Conservation (phyloP, 2,888 invertebrate genomes). For the Polydrusus cervinus region DNA sequence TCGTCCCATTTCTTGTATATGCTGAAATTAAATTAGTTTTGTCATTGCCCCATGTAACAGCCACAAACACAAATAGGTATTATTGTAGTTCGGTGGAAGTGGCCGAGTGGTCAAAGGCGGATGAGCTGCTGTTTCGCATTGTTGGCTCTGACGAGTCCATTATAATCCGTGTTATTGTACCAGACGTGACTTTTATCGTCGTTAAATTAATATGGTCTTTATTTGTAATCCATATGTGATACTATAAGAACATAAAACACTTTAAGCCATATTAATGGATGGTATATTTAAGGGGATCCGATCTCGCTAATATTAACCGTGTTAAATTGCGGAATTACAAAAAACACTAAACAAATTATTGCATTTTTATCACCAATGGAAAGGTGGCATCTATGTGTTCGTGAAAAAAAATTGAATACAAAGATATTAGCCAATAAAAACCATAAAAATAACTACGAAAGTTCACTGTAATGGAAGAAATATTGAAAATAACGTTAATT, state of each 20-base stretch:
- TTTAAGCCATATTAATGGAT: background rate
- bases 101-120: slow-evolving; percentile 37
- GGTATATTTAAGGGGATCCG: no score
- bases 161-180: slow-evolving; percentile 32
- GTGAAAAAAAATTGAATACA: no score
- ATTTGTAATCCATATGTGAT: slow-evolving; percentile 8
- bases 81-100: slow-evolving; percentile 35
- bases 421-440: no score
- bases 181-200: slow-evolving; percentile 45
- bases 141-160: slow-evolving; percentile 37
- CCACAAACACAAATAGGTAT: slow-evolving; percentile 42
- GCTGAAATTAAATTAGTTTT: slow-evolving; percentile 19
- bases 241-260: background rate
- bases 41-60: slow-evolving; percentile 35
- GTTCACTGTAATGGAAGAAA: no score
- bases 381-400: no score
- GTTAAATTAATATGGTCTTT: slow-evolving; percentile 31
- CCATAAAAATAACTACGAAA: no score
- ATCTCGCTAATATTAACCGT: no score
- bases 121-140: slow-evolving; percentile 47
- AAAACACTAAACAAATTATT: no score
- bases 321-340: no score
- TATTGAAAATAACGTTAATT: no score
- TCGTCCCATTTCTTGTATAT: background rate
- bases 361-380: no score